Percentiles rank a stretch among this genome's conserved stretches.
These are phyloP conservation scores for Catocala sponsa DNA, from an alignment of 2,888 invertebrate genomes.

Conservation along the genomic window DNA sequence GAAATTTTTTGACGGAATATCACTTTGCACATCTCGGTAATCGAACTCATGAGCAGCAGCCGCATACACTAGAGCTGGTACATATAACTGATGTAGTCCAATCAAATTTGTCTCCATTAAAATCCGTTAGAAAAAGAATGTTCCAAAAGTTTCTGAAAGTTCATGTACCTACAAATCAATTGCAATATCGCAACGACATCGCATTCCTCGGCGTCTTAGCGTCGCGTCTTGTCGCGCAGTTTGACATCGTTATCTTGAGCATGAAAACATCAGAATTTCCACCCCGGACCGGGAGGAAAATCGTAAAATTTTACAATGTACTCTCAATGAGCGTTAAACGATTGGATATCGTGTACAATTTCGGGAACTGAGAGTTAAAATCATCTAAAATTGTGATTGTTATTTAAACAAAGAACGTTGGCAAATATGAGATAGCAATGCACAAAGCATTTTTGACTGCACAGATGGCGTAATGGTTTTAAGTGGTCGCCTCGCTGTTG, in stretches of 20 bases:
- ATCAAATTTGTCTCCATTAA: no score
- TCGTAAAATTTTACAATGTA: slow-evolving; percentile 37
- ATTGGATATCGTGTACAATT: slow-evolving; percentile 9
- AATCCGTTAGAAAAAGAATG: no score
- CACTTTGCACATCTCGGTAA: no score
- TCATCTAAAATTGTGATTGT: not conserved
- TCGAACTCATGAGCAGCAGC: no score
- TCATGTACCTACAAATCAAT: not conserved
- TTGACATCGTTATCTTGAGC: slow-evolving; percentile 41
- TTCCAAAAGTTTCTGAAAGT: no score
- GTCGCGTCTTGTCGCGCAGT: slow-evolving; percentile 7
- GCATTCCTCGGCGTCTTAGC: not conserved
- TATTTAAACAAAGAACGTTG: not conserved
- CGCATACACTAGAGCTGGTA: no score
- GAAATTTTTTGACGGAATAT: no score
- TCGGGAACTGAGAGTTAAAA: not conserved
- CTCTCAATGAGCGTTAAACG: slow-evolving; percentile 16
- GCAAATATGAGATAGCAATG: not conserved
- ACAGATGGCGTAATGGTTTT: no score
- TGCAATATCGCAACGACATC: not conserved
- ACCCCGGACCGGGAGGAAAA: slow-evolving; percentile 6
- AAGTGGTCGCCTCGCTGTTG: no score
- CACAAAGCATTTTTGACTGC: no score
- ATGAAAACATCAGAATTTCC: slow-evolving; percentile 33
- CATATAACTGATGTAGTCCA: no score